Base-by-base conservation (phyloP, 1,140 invertebrate genomes). In the Streblospio benedicti region DNA sequence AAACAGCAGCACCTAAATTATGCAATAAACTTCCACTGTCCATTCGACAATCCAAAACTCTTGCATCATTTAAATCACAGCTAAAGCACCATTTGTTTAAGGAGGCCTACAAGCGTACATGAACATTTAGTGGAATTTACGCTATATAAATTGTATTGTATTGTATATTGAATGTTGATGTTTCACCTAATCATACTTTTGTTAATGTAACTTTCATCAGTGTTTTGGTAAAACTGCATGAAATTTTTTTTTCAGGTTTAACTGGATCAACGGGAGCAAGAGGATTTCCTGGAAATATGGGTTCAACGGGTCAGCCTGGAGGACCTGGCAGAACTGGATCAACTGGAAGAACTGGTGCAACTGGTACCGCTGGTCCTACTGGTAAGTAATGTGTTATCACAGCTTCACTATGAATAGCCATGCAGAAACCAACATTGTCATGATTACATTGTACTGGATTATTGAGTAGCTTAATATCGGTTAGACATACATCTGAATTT, bases 361-460 rank as follows among this genome's bases (percentile, higher is more conserved):
- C 27, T 1, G 63, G 63, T 9, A 33, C 4, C 25, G 53, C 54
- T 41, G 63, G 63, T 23, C 31, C 6, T n/a, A 47, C 50, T 6
- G 59, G 59, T 56, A 20, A n/a, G n/a, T n/a, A n/a, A n/a, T n/a
- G n/a, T n/a, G n/a, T n/a, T n/a, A 50, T 14, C 12, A 12, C 23
- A 9, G 9, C 23, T 14, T 25, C 14, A n/a, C n/a, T n/a, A n/a
- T n/a, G n/a, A n/a, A n/a, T n/a, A n/a, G n/a, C n/a, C n/a, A n/a
- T n/a, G n/a, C n/a, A n/a, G n/a, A n/a, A n/a, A n/a, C n/a, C n/a
- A n/a, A n/a, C n/a, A n/a, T n/a, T n/a, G n/a, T n/a, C 35, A 12
- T 55, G 59, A 51, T 9, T 28, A 58, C 41, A 14, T 50, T 60
- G 62, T 28, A 58, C 54, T 50, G 62, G 62, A 57, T 12, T 45